Evolutionary conservation across 2,797 vertebrate species (phyloP), one percentile per base, ranked within the genome.

Genomic region (Lacerta bilineata): DNA sequence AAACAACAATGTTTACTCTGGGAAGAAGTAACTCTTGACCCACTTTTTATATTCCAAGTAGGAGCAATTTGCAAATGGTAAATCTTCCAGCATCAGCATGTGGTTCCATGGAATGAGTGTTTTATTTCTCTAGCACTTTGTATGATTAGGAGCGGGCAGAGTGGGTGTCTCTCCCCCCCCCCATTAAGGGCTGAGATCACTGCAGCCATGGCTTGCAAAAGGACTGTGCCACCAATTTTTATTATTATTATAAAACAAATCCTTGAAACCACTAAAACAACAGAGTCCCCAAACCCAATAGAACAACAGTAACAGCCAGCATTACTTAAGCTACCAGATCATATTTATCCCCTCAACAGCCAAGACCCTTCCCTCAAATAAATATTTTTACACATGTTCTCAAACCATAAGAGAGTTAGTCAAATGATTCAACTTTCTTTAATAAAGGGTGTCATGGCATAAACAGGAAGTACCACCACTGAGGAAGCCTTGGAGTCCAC

Each of bases 61-160:
- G 69, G 82, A 84, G 82, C 41, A 80, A 87, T 90, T 76, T 84
- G 69, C 27, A 85, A 84, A 72, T 85, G 82, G 55, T n/a, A 87
- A 87, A 81, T 46, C 43, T 43, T 75, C 20, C 43, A 76, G 59
- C 15, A 90, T 80, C 74, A 76, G 43, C 76, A 76, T 75, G 76
- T 39, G 36, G 69, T 50, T 25, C 27, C 69, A 76, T 18, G 29
- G 71, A 86, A 71, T n/a, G 69, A 86, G 72, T 36, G 33, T 69
- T 75, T 87, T 72, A 75, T 84, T 84, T 84, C 68, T 76, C n/a
- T 82, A 82, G 80, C 80, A 82, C 80, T 82, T 75, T 82, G 86
- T 39, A 33, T 87, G 80, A 87, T 82, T 82, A 82, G 86, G 39
- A 76, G 66, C 78, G 46, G 59, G 29, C 6, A 75, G 29, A 82